Percentiles rank a stretch among this genome's conserved stretches.
These are phyloP conservation scores for Cephus cinctus DNA, from an alignment of 1,140 invertebrate species.

Conservation along the genomic window DNA sequence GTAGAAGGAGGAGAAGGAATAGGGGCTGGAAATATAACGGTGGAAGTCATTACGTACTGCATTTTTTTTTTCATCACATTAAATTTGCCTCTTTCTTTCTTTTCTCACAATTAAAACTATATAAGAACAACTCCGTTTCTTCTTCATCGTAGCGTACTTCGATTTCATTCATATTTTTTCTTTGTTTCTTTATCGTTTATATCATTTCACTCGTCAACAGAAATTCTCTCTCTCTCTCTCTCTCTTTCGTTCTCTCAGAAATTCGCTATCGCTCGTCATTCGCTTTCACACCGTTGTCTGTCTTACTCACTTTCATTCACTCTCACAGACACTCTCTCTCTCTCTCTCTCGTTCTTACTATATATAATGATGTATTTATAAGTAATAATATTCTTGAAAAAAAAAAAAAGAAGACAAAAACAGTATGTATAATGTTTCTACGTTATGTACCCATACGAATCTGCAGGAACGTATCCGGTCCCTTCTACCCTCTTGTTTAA, in stretches of 20 bases:
- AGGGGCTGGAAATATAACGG: too few relatives aligned
- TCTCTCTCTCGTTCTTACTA: conserved; percentile 15
- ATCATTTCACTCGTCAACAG: too few relatives aligned
- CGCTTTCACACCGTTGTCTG: conserved; percentile 7
- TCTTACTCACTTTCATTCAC: conserved; percentile 14
- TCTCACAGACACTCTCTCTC: conserved; percentile 15
- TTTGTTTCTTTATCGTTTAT: conserved; percentile 13
- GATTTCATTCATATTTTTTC: conserved; percentile 5
- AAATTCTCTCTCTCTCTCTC: conserved; percentile 17
- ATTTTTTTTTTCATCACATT: conserved; percentile 5
- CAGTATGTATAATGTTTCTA: conserved; percentile 45
- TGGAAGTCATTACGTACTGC: conserved; percentile 8
- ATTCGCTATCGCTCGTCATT: conserved; percentile 4
- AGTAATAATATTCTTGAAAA: conserved; percentile 50
- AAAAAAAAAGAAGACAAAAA: conserved; percentile 27
- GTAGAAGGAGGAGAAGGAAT: too few relatives aligned
- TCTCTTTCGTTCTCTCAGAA: conserved; percentile 7
- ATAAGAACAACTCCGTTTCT: conserved; percentile 29
- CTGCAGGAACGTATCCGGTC: conserved; percentile 33
- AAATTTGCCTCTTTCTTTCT: conserved; percentile 21
- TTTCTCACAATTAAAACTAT: conserved; percentile 32
- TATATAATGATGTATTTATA: conserved; percentile 50
- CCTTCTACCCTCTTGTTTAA: too few relatives aligned
- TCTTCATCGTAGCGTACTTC: too few relatives aligned
- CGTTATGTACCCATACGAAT: conserved; percentile 38